These are phyloP conservation scores for Drosophila pachea DNA, from an alignment of 1,140 invertebrate genomes.

Conservation along the genomic window DNA sequence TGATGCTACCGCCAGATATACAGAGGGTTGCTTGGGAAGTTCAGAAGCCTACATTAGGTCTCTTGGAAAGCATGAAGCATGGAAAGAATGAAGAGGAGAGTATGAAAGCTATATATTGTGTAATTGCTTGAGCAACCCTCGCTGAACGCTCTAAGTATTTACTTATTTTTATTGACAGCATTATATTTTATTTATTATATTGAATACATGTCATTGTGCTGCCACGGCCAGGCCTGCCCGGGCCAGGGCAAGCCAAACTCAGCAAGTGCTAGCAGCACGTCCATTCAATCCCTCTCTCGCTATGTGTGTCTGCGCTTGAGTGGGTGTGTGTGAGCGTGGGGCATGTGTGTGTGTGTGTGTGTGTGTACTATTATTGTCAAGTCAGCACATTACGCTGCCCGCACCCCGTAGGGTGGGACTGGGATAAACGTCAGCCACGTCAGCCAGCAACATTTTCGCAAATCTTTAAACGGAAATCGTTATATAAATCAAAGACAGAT, in stretches of 20 bases:
- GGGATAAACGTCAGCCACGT: slow-evolving; percentile 32
- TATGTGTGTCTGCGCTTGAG: slow-evolving; percentile 25
- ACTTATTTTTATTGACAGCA: slow-evolving; percentile 78
- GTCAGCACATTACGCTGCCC: slow-evolving; percentile 69
- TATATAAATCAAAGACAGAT: slow-evolving; percentile 78
- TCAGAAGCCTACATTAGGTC: background rate
- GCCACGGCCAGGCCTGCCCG: slow-evolving; percentile 53
- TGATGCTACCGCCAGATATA: slow-evolving; percentile 42
- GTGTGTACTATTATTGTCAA: slow-evolving; percentile 71
- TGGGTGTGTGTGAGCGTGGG: slow-evolving; percentile 28
- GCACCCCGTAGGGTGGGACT: background rate
- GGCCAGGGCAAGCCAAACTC: slow-evolving; percentile 16
- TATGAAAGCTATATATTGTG: background rate
- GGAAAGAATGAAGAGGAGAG: no score
- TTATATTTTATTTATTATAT: slow-evolving; percentile 78
- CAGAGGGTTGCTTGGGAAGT: slow-evolving; percentile 2
- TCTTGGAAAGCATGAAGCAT: no score
- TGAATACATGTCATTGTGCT: slow-evolving; percentile 76
- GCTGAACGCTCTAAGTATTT: slow-evolving; percentile 51
- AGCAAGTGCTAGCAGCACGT: slow-evolving; percentile 42
- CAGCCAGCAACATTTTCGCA: slow-evolving; percentile 32
- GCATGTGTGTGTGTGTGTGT: slow-evolving; percentile 34
- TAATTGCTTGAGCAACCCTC: slow-evolving; percentile 16
- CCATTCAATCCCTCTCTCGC: slow-evolving; percentile 23
- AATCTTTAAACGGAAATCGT: slow-evolving; percentile 71